These are phyloP conservation scores for Recurvirostra avosetta DNA, from an alignment of 2,113 vertebrate genomes.

Conservation along the genomic window DNA sequence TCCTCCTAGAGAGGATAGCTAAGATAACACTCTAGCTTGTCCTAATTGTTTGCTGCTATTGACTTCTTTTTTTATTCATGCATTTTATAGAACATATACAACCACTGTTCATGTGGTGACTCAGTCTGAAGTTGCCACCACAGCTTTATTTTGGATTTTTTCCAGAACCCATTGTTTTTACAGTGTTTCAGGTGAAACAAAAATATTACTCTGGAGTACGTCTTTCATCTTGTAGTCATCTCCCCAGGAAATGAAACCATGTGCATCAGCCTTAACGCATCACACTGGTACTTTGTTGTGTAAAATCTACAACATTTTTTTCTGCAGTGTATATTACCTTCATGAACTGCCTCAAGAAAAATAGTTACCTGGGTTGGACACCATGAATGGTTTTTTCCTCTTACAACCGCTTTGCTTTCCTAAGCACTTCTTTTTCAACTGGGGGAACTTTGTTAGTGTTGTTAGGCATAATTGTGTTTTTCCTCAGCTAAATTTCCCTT, in stretches of 20 bases:
- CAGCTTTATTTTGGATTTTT: constrained; percentile 75
- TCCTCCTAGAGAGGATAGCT: not conserved
- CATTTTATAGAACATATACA: constrained; percentile 53
- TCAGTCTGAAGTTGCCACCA: constrained; percentile 70
- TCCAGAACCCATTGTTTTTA: constrained; percentile 79
- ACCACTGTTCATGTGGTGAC: constrained; percentile 59
- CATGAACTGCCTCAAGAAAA: constrained; percentile 48
- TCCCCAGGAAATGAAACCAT: constrained; percentile 81
- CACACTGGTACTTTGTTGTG: constrained; percentile 71
- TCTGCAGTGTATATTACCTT: constrained; percentile 44
- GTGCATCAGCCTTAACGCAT: constrained; percentile 72
- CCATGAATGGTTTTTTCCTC: not conserved
- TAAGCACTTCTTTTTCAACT: not conserved
- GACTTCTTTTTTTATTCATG: constrained; percentile 1
- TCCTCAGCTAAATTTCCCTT: not conserved
- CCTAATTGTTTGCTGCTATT: not conserved
- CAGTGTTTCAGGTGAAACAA: constrained; percentile 79
- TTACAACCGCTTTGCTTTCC: not conserved
- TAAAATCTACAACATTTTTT: constrained; percentile 56
- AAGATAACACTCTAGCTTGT: not conserved
- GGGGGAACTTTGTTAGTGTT: not conserved
- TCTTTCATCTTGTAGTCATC: constrained; percentile 78
- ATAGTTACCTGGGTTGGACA: not conserved
- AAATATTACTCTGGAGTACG: constrained; percentile 77
- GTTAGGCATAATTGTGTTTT: not conserved